Base-by-base conservation (phyloP, 2,888 invertebrate genomes). In the Ethmia dodecea region DNA sequence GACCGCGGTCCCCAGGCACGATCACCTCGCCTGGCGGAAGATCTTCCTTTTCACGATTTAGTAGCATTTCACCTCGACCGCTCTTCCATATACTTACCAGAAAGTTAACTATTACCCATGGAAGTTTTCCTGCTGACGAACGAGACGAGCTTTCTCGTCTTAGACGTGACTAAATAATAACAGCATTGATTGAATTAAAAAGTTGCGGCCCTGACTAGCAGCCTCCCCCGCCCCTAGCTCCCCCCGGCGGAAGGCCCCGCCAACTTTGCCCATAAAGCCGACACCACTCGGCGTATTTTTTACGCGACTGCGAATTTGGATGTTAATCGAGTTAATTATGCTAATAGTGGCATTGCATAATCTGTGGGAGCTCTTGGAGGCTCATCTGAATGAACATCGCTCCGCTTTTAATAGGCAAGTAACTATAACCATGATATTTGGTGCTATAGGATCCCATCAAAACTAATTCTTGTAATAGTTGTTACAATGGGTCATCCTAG, bases 191-290 rank as follows among this genome's bases (percentile, higher is more conserved):
- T 18, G 8, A 18, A 18, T 18, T 18, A 5, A 18, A 18, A 18
- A 5, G 5, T 5, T 8, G 5, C 8, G 5, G 18, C 18, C 8
- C 18, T 18, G 18, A 18, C 18, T 5, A 5, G 18, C 18, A 8
- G 8, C 18, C 18, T 18, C 8, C 18, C 5, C 5, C 18, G 18
- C 5, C 5, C 5, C 18, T 8, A 18, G 5, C 5, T 5, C 5
- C 18, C 18, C 18, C 18, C 18, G 5, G 8, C 18, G 25, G 25
- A 25, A 25, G 10, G 25, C 13, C 10, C 31, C 5, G 11, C 14
- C 15, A 33, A 33, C 28, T 33, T 33, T 11, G 5, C 27, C 27
- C 33, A 33, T 33, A 33, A 33, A 33, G 18, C 18, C 9, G 27
- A 13, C 24, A n/a, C 25, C 13, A 10, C 24, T 18, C 18, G 5